Percentiles rank a stretch among this genome's conserved stretches.
Conservation (phyloP, 1,140 invertebrate species). For the Euura lappo region DNA sequence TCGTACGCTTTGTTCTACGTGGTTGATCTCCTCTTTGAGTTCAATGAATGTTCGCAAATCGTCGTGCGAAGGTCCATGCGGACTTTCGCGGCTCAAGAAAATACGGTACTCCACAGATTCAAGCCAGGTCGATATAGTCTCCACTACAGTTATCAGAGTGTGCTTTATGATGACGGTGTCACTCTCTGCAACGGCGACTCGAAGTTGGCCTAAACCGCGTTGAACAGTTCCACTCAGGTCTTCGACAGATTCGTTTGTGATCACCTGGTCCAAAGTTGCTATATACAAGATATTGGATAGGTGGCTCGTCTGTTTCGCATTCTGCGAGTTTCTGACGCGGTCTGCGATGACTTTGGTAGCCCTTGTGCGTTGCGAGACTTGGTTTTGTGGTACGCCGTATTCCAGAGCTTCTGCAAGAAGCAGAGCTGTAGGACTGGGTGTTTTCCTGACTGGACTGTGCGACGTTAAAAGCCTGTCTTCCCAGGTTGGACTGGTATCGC, state of each 20-base stretch:
- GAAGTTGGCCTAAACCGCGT: slow-evolving; percentile 66
- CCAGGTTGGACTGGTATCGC: slow-evolving; percentile 30
- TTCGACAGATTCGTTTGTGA: slow-evolving; percentile 61
- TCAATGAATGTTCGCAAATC: slow-evolving; percentile 47
- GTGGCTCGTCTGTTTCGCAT: slow-evolving; percentile 58
- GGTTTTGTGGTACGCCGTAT: slow-evolving; percentile 37
- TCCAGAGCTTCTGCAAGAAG: slow-evolving; percentile 33
- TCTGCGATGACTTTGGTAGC: slow-evolving; percentile 57
- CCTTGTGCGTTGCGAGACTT: slow-evolving; percentile 43
- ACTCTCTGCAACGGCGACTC: slow-evolving; percentile 67
- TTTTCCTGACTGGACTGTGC: slow-evolving; percentile 18
- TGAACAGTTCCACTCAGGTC: slow-evolving; percentile 62
- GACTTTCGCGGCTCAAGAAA: slow-evolving; percentile 64
- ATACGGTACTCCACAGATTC: slow-evolving; percentile 84
- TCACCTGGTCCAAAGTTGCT: slow-evolving; percentile 63
- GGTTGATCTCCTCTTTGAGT: slow-evolving; percentile 62
- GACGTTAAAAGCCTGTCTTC: slow-evolving; percentile 30
- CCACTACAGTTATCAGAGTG: slow-evolving; percentile 74
- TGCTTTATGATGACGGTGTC: slow-evolving; percentile 70
- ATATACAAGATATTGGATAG: slow-evolving; percentile 66
- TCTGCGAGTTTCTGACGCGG: slow-evolving; percentile 63
- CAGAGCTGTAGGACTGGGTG: slow-evolving; percentile 31
- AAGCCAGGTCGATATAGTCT: slow-evolving; percentile 80
- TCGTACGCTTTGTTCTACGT: slow-evolving; percentile 56
- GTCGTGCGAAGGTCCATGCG: slow-evolving; percentile 35